Conservation (phyloP, 1,140 invertebrate species). For the Tetranychus urticae region DNA sequence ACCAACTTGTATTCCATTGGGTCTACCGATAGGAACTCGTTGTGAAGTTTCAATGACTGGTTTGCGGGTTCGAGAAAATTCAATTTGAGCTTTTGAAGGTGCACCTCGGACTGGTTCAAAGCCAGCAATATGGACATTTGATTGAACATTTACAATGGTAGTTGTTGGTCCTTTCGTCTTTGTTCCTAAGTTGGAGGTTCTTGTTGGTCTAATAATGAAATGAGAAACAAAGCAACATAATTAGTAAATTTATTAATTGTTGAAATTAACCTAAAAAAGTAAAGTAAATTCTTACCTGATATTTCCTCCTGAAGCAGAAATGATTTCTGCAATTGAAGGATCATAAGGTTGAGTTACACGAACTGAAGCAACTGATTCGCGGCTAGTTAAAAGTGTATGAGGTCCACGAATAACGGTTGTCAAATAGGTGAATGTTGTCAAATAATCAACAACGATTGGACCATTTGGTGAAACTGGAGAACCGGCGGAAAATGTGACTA, state of each 20-base stretch:
- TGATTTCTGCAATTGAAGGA: slow-evolving; percentile 4
- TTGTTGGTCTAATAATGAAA: slow-evolving; percentile 2
- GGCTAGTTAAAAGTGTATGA: slow-evolving; percentile 6
- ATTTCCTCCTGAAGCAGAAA: not conserved
- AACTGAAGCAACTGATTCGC: slow-evolving; percentile 5
- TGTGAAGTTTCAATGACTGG: not conserved
- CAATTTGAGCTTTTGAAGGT: not conserved
- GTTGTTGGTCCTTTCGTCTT: slow-evolving; percentile 10
- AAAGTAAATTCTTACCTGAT: not conserved
- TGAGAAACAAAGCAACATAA: not conserved
- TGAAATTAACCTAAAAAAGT: too few species aligned
- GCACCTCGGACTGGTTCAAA: not conserved
- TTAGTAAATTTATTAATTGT: not conserved
- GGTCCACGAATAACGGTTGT: slow-evolving; percentile 10
- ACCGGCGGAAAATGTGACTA: not conserved
- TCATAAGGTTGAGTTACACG: slow-evolving; percentile 6
- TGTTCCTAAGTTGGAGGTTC: slow-evolving; percentile 1
- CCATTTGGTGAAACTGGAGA: not conserved
- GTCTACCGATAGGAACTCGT: not conserved
- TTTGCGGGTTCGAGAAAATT: not conserved
- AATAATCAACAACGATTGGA: slow-evolving; percentile 8
- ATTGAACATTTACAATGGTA: slow-evolving; percentile 7
- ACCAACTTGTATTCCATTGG: not conserved
- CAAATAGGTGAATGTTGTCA: slow-evolving; percentile 11
- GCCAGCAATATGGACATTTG: slow-evolving; percentile 2